A percentile compares a stretch with the other conserved stretches of the same genome.
Evolutionary conservation across 2,888 invertebrate species (phyloP).

Genomic region (Alcis repandata): DNA sequence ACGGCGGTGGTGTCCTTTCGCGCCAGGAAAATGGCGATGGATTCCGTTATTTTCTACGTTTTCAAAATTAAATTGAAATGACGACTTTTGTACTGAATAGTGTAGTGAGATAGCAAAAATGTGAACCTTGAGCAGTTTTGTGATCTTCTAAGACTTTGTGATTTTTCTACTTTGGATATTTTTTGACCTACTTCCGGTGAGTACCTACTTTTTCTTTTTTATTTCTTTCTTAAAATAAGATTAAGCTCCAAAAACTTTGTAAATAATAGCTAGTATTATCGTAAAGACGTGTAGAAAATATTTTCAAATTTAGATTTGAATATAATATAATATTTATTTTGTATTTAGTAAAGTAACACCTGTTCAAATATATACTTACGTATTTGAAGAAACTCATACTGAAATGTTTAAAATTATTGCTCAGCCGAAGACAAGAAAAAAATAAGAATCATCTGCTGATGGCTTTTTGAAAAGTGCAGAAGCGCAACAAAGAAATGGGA

Average conservation of each 20-base stretch:
- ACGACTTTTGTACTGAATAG: constrained; percentile 60
- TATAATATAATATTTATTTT: no score
- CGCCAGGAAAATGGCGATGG: constrained; percentile 79
- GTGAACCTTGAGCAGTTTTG: constrained; percentile 49
- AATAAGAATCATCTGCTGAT: no score
- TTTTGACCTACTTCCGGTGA: constrained; percentile 44
- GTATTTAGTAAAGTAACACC: no score
- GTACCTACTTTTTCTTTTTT: constrained; percentile 22
- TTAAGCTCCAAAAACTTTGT: neutral
- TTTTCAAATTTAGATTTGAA: no score
- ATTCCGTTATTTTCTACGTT: constrained; percentile 74
- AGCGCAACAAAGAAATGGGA: no score
- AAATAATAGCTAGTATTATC: no score
- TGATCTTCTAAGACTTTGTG: constrained; percentile 47
- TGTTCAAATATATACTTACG: no score
- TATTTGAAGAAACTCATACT: no score
- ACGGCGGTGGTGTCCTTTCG: constrained; percentile 70
- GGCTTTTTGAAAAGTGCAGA: no score
- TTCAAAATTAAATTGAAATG: constrained; percentile 85
- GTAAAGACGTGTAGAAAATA: no score
- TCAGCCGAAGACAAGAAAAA: no score
- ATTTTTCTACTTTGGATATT: constrained; percentile 47
- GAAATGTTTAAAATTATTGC: no score
- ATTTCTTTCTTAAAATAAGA: neutral
- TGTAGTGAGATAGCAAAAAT: constrained; percentile 51